A percentile compares a stretch with the other conserved stretches of the same genome.
These are phyloP conservation scores for Drosophila asahinai DNA, from an alignment of 1,140 invertebrate species.

Conservation along the genomic window DNA sequence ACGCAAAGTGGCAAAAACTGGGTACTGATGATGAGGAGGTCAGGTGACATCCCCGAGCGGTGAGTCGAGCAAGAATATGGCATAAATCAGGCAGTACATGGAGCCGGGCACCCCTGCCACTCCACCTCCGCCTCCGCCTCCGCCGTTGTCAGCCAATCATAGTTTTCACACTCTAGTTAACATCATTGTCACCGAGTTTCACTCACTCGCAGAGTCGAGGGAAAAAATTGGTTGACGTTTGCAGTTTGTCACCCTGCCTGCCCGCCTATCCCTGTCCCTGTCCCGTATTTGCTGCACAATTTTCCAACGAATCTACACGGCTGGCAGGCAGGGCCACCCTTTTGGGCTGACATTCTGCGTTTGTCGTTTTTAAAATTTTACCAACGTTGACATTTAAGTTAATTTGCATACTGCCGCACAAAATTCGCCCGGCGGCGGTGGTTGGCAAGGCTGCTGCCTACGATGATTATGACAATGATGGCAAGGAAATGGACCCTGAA, in stretches of 20 bases:
- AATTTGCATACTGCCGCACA: slow-evolving; percentile 75
- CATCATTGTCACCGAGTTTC: slow-evolving; percentile 80
- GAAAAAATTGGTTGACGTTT: slow-evolving; percentile 71
- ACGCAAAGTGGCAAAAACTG: slow-evolving; percentile 35
- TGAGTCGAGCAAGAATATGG: slow-evolving; percentile 43
- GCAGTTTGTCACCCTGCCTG: slow-evolving; percentile 59
- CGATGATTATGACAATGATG: slow-evolving; percentile 39
- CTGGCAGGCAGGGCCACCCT: slow-evolving; percentile 30
- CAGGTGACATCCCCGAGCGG: slow-evolving; percentile 26
- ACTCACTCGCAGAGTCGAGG: slow-evolving; percentile 48
- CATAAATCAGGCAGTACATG: slow-evolving; percentile 39
- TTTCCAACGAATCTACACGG: slow-evolving; percentile 60
- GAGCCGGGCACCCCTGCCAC: neutral
- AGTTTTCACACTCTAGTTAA: slow-evolving; percentile 83
- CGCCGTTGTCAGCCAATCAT: slow-evolving; percentile 73
- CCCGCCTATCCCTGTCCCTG: neutral
- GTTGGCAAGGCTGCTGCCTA: slow-evolving; percentile 33
- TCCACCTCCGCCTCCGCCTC: neutral
- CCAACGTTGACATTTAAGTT: slow-evolving; percentile 77
- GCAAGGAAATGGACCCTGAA: slow-evolving; percentile 21
- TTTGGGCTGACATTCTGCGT: slow-evolving; percentile 61
- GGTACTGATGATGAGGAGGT: slow-evolving; percentile 20
- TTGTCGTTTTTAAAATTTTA: slow-evolving; percentile 60
- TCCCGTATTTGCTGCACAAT: slow-evolving; percentile 55
- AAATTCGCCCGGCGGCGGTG: slow-evolving; percentile 33